These are phyloP conservation scores for Dipus sagitta DNA, from an alignment of 2,797 vertebrate species.

Conservation along the genomic window DNA sequence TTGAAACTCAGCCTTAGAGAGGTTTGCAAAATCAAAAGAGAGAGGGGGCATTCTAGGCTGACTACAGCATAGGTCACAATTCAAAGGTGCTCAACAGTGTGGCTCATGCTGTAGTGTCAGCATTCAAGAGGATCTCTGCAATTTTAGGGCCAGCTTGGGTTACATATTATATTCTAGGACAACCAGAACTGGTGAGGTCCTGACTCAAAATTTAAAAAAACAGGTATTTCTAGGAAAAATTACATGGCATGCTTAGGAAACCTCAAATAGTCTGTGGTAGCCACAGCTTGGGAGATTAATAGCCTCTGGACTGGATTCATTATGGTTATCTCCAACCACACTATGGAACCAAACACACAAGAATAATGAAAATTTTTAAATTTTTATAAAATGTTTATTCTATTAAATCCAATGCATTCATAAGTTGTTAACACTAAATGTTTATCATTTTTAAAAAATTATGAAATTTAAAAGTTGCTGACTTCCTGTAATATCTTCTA, in stretches of 20 bases:
- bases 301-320: background rate
- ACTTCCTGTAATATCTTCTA: constrained; percentile 28
- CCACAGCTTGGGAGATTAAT: constrained; percentile 1
- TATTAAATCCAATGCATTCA: too few relatives aligned
- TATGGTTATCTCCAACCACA: background rate
- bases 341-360: constrained; percentile 42
- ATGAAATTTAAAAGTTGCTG: constrained; percentile 23
- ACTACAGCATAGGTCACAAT: constrained; percentile 1
- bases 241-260: background rate
- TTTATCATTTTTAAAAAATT: background rate
- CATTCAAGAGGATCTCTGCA: background rate
- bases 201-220: background rate
- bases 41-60: background rate
- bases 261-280: background rate
- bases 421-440: too few relatives aligned
- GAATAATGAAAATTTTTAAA: too few relatives aligned
- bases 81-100: background rate
- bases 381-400: too few relatives aligned
- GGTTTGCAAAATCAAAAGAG: constrained; percentile 17
- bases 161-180: background rate
- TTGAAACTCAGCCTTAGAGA: background rate
- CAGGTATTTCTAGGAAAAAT: background rate
- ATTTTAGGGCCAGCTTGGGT: background rate
- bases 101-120: background rate
- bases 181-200: background rate